Evolutionary conservation across 2,888 invertebrate genomes (phyloP).

Genomic region (Minunthozetes semirufus): DNA sequence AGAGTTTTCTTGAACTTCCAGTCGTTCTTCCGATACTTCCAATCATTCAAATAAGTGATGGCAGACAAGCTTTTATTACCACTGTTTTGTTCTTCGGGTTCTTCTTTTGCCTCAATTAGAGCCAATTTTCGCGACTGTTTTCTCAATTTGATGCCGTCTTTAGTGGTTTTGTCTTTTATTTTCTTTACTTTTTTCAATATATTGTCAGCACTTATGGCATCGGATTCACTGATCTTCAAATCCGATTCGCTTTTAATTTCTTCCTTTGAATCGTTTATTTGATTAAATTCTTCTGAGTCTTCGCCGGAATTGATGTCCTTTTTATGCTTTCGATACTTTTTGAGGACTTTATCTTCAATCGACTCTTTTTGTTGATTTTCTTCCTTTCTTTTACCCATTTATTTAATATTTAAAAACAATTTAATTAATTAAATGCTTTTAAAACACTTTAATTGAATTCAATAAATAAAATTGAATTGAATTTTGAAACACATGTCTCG

Average conservation of each 20-base stretch:
- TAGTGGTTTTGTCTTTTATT: background rate
- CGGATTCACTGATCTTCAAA: background rate
- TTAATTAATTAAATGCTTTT: no score
- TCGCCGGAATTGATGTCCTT: no score
- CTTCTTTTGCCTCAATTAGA: background rate
- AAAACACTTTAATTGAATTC: no score
- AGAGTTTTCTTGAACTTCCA: conserved; percentile 11
- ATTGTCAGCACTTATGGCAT: background rate
- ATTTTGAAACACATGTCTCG: no score
- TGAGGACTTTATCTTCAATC: background rate
- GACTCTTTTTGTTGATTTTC: background rate
- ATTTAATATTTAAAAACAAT: background rate
- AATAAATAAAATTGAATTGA: no score
- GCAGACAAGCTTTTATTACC: background rate
- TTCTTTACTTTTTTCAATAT: background rate
- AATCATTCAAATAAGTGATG: conserved; percentile 3
- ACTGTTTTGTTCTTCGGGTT: background rate
- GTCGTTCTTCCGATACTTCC: background rate
- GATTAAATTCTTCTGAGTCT: background rate
- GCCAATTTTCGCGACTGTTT: background rate
- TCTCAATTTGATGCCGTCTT: background rate
- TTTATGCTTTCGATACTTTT: background rate
- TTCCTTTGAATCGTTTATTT: background rate
- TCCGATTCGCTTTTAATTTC: background rate
- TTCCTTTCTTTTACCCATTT: background rate